Evolutionary conservation across 1,140 invertebrate genomes (phyloP), one percentile per base, ranked within the genome.

Genomic region (Trachelipus rathkii): DNA sequence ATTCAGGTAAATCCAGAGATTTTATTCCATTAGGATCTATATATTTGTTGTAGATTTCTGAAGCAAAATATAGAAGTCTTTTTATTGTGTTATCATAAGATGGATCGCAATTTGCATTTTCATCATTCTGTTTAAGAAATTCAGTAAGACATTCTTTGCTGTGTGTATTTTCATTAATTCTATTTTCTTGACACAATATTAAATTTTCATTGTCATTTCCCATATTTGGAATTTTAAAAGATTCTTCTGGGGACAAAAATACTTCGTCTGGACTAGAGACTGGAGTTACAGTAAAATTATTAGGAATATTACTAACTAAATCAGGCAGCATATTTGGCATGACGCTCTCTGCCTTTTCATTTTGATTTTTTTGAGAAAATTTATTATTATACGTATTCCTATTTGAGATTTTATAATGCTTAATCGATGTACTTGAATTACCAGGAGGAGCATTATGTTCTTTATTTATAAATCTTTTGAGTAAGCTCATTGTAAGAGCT

Each of bases 291-390:
- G 50, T 15, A 60, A 60, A 13, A 60, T 60, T 60, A 60, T 60
- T 60, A 60, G 50, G 50, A 60, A 60, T 60, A 19, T 60, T 60
- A 8, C 50, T 60, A 60, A 60, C 50, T 60, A 60, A 19, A 19
- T 60, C 50, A 15, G 50, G 50, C 19, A 60, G 19, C 11, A 60
- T 60, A 19, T 60, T 60, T 19, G 19, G 11, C 19, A 60, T 15
- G 19, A 4, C 19, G 8, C 8, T 60, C 8, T 60, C 19, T 60
- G 4, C 50, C 8, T 60, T 19, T 60, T 3, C 50, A 60, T 60
- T 60, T 19, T 60, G 50, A 60, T 60, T 60, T 19, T 60, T 13
- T 3, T 13, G 11, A 15, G 50, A 60, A 33, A 33, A 33, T 33
- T 33, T 33, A 3, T 33, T 33, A 33, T 33, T 33, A 33, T 33